Base-by-base conservation (phyloP, 2,113 vertebrate species). In the Amazona vittata region DNA sequence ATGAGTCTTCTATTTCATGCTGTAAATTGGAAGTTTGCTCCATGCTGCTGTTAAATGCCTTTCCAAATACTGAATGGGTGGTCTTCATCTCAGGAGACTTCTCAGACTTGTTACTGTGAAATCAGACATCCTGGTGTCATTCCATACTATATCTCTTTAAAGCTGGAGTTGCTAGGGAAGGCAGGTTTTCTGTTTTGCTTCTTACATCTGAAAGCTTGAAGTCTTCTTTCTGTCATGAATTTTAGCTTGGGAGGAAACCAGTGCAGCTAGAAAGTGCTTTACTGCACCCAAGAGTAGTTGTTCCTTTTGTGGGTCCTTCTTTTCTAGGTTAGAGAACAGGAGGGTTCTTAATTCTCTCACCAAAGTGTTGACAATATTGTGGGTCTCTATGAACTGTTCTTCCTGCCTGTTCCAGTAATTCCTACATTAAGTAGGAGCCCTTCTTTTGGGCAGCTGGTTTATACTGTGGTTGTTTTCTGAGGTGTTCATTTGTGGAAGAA, bases 91-190 rank as follows among this genome's bases (percentile, higher is more conserved):
- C 52, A 21, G 12, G 29, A 62, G n/a, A 10, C 49, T 74, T 81
- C 35, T 80, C 25, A 37, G 2, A n/a, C 19, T 50, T 49, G 9
- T 74, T 64, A 8, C 70, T 60, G 15, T 67, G 75, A 43, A 79
- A 33, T 90, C 39, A n/a, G 2, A n/a, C 5, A 4, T 87, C 35
- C 39, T 44, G 8, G 4, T 63, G 2, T 25, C 7, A 15, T n/a
- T 79, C 67, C 24, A 5, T 35, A 6, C 31, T 19, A 0, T 2
- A 7, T 11, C 11, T 63, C 46, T 52, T 47, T 5, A 16, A 26
- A 55, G 55, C 83, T 39, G 13, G 24, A 24, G 49, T 19, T 21
- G 33, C 24, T 64, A 1, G 21, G 65, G 50, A 49, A 74, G 39
- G 69, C 35, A 70, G 55, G 18, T 74, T 70, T 80, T 53, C 43